phyloP scores from a whole-genome alignment of 2,888 invertebrate genomes.

The Lissocephala sabroskyi region DNA sequence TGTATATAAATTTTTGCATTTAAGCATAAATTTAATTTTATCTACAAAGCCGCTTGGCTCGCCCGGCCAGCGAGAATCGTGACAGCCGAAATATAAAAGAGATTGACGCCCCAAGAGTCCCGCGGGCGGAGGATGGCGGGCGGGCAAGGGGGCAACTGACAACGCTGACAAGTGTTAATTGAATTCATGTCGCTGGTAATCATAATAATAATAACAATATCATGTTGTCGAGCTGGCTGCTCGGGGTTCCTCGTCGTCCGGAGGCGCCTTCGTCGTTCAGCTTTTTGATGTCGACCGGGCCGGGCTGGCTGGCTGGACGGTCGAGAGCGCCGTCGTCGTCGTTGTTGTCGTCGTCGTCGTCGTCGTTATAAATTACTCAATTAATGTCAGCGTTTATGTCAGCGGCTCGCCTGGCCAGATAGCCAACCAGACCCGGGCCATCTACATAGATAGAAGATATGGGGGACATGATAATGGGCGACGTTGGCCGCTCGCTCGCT shows the following conservation, averaged over 20 bases:
- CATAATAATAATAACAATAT: slow-evolving; percentile 70
- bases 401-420: slow-evolving; percentile 44
- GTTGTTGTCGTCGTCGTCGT: slow-evolving; percentile 31
- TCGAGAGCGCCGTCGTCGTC: slow-evolving; percentile 15
- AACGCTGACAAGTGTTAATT: slow-evolving; percentile 70
- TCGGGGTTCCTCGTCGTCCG: slow-evolving; percentile 11
- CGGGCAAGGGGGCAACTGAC: too few relatives aligned
- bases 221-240: slow-evolving; percentile 49
- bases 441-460: slow-evolving; percentile 48
- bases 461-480: slow-evolving; percentile 57
- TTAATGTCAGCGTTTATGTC: slow-evolving; percentile 69
- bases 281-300: slow-evolving; percentile 64
- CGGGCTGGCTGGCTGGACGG: slow-evolving; percentile 31
- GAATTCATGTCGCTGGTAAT: slow-evolving; percentile 71
- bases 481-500: slow-evolving; percentile 55
- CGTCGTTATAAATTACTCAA: slow-evolving; percentile 71
- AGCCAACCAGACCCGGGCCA: slow-evolving; percentile 57
- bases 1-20: slow-evolving; percentile 15
- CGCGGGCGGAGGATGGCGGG: too few relatives aligned
- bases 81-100: slow-evolving; percentile 25
- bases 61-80: slow-evolving; percentile 32
- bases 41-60: too few relatives aligned
- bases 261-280: slow-evolving; percentile 26
- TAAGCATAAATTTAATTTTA: slow-evolving; percentile 52
- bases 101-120: slow-evolving; percentile 27